These are phyloP conservation scores for Diaphora mendica DNA, from an alignment of 2,888 invertebrate genomes.

Conservation along the genomic window DNA sequence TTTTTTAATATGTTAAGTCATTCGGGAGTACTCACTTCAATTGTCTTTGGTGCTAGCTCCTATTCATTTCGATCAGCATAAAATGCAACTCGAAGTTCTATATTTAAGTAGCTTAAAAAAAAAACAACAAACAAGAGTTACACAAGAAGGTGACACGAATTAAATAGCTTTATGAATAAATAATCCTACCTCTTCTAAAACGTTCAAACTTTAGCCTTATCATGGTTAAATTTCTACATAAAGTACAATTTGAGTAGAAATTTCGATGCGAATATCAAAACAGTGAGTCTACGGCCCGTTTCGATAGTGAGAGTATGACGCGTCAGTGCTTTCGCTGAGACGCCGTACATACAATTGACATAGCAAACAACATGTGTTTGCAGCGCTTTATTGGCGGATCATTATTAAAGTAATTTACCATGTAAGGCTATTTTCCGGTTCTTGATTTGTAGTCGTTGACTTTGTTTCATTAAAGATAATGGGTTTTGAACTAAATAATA, in stretches of 20 bases:
- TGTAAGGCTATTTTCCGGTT: neutral
- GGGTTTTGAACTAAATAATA: neutral
- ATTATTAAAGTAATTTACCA: conserved; percentile 9
- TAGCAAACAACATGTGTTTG: neutral
- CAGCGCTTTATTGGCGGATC: neutral
- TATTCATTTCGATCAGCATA: too few relatives aligned
- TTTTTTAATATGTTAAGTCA: too few relatives aligned
- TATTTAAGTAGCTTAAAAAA: neutral
- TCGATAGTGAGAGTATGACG: conserved; percentile 55
- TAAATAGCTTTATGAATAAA: conserved; percentile 29
- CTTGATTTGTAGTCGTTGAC: neutral
- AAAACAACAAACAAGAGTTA: conserved; percentile 17
- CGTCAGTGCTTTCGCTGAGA: conserved; percentile 46
- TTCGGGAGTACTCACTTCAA: too few relatives aligned
- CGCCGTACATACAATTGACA: conserved; percentile 20
- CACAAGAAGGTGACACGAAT: conserved; percentile 34
- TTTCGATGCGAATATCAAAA: conserved; percentile 40
- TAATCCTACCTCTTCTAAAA: conserved; percentile 23
- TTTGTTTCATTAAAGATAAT: conserved; percentile 17
- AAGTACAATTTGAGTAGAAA: conserved; percentile 14
- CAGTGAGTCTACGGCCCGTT: conserved; percentile 43
- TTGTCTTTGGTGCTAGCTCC: too few relatives aligned
- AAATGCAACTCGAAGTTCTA: too few relatives aligned
- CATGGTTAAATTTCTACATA: too few relatives aligned
- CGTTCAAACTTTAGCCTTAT: conserved; percentile 18